phyloP scores from a whole-genome alignment of 2,797 vertebrate genomes.

The Catharus ustulatus region DNA sequence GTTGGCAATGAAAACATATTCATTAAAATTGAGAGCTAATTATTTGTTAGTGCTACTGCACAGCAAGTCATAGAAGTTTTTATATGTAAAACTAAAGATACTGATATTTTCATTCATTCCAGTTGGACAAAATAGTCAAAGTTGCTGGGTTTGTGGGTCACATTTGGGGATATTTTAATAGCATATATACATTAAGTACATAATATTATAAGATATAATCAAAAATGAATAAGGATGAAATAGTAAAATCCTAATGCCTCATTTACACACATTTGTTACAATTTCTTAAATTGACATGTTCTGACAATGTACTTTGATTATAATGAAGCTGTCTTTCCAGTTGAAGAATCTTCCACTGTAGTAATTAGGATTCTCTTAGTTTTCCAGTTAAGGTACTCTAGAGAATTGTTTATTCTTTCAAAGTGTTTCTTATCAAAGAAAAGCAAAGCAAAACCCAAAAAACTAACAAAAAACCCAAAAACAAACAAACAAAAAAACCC shows the following conservation, averaged over 20 bases:
- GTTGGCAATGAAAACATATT: background rate
- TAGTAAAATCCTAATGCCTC: background rate
- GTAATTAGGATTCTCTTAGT: slow-evolving; percentile 32
- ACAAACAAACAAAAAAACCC: background rate
- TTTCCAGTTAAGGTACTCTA: background rate
- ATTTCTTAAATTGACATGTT: background rate
- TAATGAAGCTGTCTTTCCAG: slow-evolving; percentile 27
- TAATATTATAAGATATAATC: background rate
- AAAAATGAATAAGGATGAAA: background rate
- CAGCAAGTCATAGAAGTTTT: background rate
- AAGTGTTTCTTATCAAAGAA: background rate
- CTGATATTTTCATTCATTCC: background rate
- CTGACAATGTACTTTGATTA: background rate
- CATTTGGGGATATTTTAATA: background rate
- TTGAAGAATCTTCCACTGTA: background rate
- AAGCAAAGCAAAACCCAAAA: background rate
- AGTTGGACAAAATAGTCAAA: background rate
- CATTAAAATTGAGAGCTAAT: background rate
- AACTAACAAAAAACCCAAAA: background rate
- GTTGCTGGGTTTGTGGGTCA: background rate
- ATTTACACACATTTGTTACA: background rate
- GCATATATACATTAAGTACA: background rate
- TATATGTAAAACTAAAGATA: background rate
- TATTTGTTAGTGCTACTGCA: background rate
- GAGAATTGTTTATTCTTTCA: background rate